Evolutionary conservation across 2,113 vertebrate genomes (phyloP).

Genomic region (Sebastes fasciatus): DNA sequence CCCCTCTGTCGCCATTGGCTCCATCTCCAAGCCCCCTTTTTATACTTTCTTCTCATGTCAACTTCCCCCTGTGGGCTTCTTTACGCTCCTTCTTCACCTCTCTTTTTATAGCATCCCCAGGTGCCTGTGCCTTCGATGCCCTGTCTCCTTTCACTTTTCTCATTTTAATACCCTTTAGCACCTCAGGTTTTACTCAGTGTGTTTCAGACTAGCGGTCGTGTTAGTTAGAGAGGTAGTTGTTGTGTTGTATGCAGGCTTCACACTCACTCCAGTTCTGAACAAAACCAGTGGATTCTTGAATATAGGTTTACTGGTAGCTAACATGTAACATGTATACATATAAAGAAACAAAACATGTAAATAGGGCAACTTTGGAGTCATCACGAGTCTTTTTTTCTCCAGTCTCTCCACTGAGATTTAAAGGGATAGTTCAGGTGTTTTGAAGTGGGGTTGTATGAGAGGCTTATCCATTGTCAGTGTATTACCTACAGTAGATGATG

Average conservation of each 20-base stretch:
- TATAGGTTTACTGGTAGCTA: neutral
- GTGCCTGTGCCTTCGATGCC: conserved; percentile 23
- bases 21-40: conserved; percentile 29
- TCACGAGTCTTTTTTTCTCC: neutral
- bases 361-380: neutral
- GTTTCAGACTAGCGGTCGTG: neutral
- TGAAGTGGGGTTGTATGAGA: too few species aligned
- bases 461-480: too few species aligned
- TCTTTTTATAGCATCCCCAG: conserved; percentile 37
- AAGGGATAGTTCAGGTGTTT: too few species aligned
- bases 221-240: neutral
- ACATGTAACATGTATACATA: neutral
- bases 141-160: conserved; percentile 28
- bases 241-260: neutral
- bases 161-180: conserved; percentile 28
- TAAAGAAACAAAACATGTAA: neutral
- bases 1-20: conserved; percentile 47
- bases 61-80: conserved; percentile 49
- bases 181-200: conserved; percentile 11
- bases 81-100: conserved; percentile 37
- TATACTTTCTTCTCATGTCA: conserved; percentile 55
- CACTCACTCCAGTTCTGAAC: neutral
- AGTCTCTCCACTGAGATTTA: neutral
- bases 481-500: too few species aligned
- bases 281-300: neutral